These are phyloP conservation scores for Platycheirus rosarum DNA, from an alignment of 2,888 invertebrate genomes.

Conservation along the genomic window DNA sequence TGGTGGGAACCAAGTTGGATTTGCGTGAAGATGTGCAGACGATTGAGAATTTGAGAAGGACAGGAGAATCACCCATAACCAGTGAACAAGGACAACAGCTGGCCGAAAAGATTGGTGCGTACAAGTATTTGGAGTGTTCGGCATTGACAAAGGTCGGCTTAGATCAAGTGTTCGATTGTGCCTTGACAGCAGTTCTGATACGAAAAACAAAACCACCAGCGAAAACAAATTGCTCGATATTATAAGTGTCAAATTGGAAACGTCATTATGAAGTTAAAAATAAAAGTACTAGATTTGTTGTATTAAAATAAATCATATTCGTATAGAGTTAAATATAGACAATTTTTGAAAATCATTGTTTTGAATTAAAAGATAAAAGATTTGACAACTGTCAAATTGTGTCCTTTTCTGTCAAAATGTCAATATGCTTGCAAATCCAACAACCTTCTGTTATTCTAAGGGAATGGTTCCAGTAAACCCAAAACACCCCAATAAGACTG, in stretches of 20 bases:
- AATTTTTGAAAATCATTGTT: too few relatives aligned
- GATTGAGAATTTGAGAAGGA: slow-evolving; percentile 79
- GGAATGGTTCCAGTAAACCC: too few relatives aligned
- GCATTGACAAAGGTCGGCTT: not conserved
- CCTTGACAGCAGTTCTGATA: not conserved
- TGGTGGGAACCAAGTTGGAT: not conserved
- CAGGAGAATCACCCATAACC: slow-evolving; percentile 80
- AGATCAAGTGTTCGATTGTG: not conserved
- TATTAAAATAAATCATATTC: too few relatives aligned
- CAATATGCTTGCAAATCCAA: too few relatives aligned
- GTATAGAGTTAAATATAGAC: too few relatives aligned
- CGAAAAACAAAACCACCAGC: not conserved
- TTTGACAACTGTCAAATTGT: too few relatives aligned
- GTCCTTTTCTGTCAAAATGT: too few relatives aligned
- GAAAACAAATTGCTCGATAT: not conserved
- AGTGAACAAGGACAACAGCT: slow-evolving; percentile 78
- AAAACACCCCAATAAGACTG: too few relatives aligned
- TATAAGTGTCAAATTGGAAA: not conserved
- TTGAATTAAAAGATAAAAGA: too few relatives aligned
- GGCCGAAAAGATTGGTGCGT: not conserved
- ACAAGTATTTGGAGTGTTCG: not conserved
- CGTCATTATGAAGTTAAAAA: too few relatives aligned
- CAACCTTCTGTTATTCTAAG: too few relatives aligned
- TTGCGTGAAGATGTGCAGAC: slow-evolving; percentile 63
- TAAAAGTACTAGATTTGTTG: too few relatives aligned